Evolutionary conservation across 2,888 invertebrate species (phyloP).

Genomic region (Pandemis corylana): DNA sequence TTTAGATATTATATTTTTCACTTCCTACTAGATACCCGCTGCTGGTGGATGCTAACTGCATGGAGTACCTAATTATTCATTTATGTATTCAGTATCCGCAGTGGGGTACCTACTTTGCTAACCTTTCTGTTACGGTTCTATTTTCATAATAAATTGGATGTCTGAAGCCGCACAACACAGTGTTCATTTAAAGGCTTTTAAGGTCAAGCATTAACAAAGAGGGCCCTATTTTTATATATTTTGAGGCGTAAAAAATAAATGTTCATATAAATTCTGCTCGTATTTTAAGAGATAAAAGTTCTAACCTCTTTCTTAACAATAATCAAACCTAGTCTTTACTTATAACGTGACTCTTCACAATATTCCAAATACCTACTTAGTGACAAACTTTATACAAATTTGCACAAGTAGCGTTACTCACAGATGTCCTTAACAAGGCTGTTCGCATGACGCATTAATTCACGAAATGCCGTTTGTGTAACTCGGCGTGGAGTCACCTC

Average conservation of each 20-base stretch:
- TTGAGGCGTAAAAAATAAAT: too few species aligned
- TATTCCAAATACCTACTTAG: not conserved
- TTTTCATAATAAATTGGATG: not conserved
- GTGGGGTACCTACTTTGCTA: not conserved
- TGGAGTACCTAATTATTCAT: too few species aligned
- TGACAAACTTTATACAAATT: slow-evolving; percentile 43
- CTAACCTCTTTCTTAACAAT: too few species aligned
- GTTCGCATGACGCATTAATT: slow-evolving; percentile 21
- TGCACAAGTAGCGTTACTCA: slow-evolving; percentile 25
- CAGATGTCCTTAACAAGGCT: slow-evolving; percentile 18
- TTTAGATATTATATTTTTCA: too few species aligned
- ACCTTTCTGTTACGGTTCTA: not conserved
- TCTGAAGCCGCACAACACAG: not conserved
- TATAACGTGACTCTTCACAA: not conserved
- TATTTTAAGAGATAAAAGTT: too few species aligned
- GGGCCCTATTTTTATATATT: not conserved
- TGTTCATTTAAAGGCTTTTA: too few species aligned
- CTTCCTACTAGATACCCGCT: too few species aligned
- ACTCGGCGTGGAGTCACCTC: slow-evolving; percentile 21
- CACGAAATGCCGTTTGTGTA: slow-evolving; percentile 31
- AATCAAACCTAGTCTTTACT: not conserved
- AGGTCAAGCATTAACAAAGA: not conserved
- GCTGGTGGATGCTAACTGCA: too few species aligned
- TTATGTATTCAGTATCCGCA: not conserved
- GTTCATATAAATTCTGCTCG: too few species aligned